Conservation (phyloP, 30 jellyfish, hydroid and myxozoan genomes). For the Cassiopea xamachana region DNA sequence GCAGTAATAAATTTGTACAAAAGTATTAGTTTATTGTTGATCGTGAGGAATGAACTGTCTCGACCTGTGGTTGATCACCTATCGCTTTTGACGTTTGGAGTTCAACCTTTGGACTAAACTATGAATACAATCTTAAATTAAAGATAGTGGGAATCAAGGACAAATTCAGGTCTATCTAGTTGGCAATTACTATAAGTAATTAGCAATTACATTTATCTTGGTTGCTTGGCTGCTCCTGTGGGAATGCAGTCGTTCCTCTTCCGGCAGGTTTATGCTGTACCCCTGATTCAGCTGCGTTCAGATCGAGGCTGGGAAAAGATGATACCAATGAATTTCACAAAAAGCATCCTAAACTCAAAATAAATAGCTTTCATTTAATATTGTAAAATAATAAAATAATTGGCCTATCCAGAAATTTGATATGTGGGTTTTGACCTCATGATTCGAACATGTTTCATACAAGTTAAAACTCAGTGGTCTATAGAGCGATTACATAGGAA, state of each 20-base stretch:
- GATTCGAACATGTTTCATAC: too few relatives aligned
- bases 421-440: too few relatives aligned
- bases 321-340: neutral
- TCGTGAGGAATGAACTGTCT: neutral
- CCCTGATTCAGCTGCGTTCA: conserved; percentile 99
- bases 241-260: conserved; percentile 93
- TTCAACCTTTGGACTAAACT: neutral
- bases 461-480: too few relatives aligned
- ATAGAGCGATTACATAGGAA: too few relatives aligned
- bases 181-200: neutral
- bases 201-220: conserved; percentile 92
- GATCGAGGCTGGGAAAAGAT: conserved; percentile 81
- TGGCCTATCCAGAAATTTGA: too few relatives aligned
- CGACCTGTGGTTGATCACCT: neutral
- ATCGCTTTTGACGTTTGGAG: neutral
- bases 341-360: too few relatives aligned
- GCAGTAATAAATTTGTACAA: conserved; percentile 53
- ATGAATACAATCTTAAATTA: conserved; percentile 5
- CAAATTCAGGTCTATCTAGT: conserved; percentile 10
- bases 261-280: conserved; percentile 99
- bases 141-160: conserved; percentile 17
- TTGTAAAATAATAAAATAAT: too few relatives aligned
- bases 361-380: too few relatives aligned
- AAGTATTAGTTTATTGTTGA: conserved; percentile 6
- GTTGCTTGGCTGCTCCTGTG: conserved; percentile 94